These are phyloP conservation scores for Scalopus aquaticus DNA, from an alignment of 2,113 vertebrate genomes.

Conservation along the genomic window DNA sequence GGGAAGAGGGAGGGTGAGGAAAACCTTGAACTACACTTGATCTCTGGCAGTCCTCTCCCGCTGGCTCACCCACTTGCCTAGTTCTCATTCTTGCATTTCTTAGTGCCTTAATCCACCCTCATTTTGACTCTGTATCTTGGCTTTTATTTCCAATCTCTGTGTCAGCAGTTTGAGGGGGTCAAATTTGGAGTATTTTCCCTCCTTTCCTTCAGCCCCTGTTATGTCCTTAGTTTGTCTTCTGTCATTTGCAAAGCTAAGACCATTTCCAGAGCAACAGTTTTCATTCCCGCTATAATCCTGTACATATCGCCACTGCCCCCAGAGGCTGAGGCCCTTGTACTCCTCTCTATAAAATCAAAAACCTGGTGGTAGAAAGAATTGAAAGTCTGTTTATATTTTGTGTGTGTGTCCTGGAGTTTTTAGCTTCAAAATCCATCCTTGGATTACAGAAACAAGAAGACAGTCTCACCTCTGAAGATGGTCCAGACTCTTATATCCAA, in stretches of 20 bases:
- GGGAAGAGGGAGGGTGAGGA: no score
- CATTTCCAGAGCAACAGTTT: neutral
- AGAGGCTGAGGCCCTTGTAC: neutral
- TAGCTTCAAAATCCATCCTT: constrained; percentile 1
- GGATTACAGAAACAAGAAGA: neutral
- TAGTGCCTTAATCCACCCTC: neutral
- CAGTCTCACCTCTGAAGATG: neutral
- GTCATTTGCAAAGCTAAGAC: neutral
- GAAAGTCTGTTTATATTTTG: neutral
- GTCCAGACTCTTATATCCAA: neutral
- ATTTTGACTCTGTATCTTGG: neutral
- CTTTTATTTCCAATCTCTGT: neutral
- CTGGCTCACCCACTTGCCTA: neutral
- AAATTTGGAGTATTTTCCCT: neutral
- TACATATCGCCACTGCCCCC: neutral
- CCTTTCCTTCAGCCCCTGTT: neutral
- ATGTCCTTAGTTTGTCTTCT: neutral
- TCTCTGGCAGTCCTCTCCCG: neutral
- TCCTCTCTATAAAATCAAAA: neutral
- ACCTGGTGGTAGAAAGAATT: neutral
- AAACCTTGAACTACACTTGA: neutral
- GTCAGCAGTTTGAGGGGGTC: neutral
- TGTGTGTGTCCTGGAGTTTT: neutral
- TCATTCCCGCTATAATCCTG: neutral
- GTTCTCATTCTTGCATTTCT: neutral